Conservation (phyloP, 2,888 invertebrate species). For the Papilio protenor region DNA sequence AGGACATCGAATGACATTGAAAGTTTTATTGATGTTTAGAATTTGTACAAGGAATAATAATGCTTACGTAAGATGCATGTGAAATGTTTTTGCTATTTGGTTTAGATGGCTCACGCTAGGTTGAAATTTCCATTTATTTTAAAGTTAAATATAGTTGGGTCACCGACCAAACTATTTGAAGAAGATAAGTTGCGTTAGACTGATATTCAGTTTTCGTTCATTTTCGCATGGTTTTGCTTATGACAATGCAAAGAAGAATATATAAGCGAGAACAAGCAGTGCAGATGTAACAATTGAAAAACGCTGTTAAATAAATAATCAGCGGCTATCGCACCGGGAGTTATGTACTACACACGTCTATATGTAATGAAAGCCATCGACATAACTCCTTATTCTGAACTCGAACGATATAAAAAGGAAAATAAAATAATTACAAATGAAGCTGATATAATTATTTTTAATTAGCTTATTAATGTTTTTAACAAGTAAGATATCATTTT, state of each 20-base stretch:
- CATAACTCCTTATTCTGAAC: constrained; percentile 47
- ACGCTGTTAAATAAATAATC: constrained; percentile 55
- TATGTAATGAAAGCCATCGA: constrained; percentile 61
- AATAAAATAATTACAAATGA: background rate
- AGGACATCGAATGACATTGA: constrained; percentile 29
- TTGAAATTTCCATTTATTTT: too few species aligned
- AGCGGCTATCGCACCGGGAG: constrained; percentile 52
- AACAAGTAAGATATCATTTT: too few species aligned
- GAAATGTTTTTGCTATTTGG: background rate
- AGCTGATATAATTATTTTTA: background rate
- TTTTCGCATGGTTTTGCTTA: background rate
- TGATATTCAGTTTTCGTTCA: background rate
- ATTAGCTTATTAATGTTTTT: background rate
- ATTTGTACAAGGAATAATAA: constrained; percentile 2
- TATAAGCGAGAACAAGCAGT: background rate
- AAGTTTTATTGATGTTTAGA: constrained; percentile 19
- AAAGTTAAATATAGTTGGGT: too few species aligned
- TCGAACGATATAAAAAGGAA: background rate
- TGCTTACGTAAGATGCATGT: background rate
- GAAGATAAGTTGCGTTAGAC: too few species aligned
- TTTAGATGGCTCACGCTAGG: too few species aligned
- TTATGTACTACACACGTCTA: constrained; percentile 60
- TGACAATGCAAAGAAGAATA: background rate
- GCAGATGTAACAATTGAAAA: constrained; percentile 24
- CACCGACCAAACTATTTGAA: too few species aligned